Conservation (phyloP, 2,797 vertebrate genomes). For the Erpetoichthys calabaricus region DNA sequence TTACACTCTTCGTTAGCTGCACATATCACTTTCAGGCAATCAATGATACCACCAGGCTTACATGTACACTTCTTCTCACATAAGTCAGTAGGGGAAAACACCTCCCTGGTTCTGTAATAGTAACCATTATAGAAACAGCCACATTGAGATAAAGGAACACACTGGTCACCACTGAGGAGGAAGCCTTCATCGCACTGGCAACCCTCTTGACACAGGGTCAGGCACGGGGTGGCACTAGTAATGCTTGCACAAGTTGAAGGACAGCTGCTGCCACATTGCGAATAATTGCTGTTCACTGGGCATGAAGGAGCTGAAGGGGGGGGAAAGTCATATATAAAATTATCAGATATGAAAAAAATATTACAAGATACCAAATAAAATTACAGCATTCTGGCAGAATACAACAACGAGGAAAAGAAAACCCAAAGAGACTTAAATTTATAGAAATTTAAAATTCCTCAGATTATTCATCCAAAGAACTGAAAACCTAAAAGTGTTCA, state of each 20-base stretch:
- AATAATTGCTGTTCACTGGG: conserved; percentile 57
- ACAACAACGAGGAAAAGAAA: no score
- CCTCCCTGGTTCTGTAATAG: conserved; percentile 41
- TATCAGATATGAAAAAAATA: no score
- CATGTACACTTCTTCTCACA: conserved; percentile 48
- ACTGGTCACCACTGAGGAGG: conserved; percentile 45
- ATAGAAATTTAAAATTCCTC: no score
- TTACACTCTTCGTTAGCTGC: conserved; percentile 39
- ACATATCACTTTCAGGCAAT: conserved; percentile 47
- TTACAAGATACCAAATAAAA: no score
- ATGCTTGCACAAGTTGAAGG: conserved; percentile 44
- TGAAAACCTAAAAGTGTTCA: no score
- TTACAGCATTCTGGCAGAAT: no score
- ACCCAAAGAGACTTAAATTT: no score
- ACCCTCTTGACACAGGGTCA: conserved; percentile 45
- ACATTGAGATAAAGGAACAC: conserved; percentile 49
- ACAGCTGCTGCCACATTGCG: conserved; percentile 51
- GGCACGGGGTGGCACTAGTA: conserved; percentile 29
- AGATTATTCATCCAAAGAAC: no score
- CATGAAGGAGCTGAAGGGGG: conserved; percentile 45
- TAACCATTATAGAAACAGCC: conserved; percentile 56
- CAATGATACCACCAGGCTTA: conserved; percentile 10
- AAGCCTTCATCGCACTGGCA: conserved; percentile 63
- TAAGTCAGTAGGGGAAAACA: conserved; percentile 28
- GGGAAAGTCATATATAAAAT: no score